Conservation (phyloP, 2,113 vertebrate genomes). For the Danio rerio region GRCz12tu NC_133184.1:22656501-22657000, state of each 20-base stretch:
- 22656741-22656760: constrained; percentile 58
- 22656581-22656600: constrained; percentile 5
- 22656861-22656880: constrained; percentile 68
- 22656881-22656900: constrained; percentile 72
- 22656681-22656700: constrained; percentile 97
- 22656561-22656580: constrained; percentile 1
- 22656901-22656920: constrained; percentile 78
- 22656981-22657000: constrained; percentile 33
- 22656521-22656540: constrained; percentile 6
- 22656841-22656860: constrained; percentile 32
- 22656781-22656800: constrained; percentile 47
- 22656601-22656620: not conserved
- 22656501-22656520: constrained; percentile 24
- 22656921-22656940: constrained; percentile 77
- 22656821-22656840: constrained; percentile 43
- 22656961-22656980: constrained; percentile 75
- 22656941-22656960: constrained; percentile 71
- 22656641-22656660: constrained; percentile 99
- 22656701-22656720: constrained; percentile 99
- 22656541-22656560: constrained; percentile 10
- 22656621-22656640: constrained; percentile 65
- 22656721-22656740: constrained; percentile 98
- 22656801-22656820: constrained; percentile 52
- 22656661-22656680: constrained; percentile 99
- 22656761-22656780: constrained; percentile 55